Percentiles rank a stretch among this genome's conserved stretches.
phyloP scores from a whole-genome alignment of 2,797 vertebrate genomes.

The Lates japonicus region DNA sequence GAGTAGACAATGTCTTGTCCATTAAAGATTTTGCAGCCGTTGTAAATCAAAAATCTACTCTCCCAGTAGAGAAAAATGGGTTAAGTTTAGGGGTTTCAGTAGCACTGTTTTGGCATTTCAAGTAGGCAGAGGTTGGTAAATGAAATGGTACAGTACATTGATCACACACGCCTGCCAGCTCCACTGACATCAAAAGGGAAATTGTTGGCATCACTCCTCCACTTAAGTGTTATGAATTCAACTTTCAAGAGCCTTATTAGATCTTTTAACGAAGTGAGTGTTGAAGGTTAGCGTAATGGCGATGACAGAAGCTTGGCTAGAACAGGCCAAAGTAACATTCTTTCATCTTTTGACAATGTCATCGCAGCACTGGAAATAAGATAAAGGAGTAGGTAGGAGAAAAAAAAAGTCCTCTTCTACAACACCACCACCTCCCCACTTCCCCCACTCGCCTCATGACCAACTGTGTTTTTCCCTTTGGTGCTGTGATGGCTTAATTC shows the following conservation, averaged over 20 bases:
- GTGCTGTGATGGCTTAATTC: constrained; percentile 87
- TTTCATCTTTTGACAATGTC: constrained; percentile 79
- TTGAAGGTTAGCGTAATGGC: constrained; percentile 67
- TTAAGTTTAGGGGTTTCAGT: constrained; percentile 38
- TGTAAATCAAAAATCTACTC: constrained; percentile 9
- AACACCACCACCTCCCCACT: constrained; percentile 27
- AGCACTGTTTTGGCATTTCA: constrained; percentile 56
- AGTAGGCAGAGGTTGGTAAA: constrained; percentile 71
- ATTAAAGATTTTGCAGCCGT: background rate
- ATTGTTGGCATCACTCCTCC: constrained; percentile 71
- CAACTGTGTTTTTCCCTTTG: constrained; percentile 57
- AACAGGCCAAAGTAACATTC: constrained; percentile 57
- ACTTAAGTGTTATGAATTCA: constrained; percentile 75
- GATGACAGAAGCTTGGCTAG: constrained; percentile 63
- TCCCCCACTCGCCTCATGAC: constrained; percentile 29
- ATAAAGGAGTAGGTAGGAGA: constrained; percentile 38
- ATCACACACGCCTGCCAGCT: constrained; percentile 75
- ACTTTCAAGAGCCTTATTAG: constrained; percentile 78
- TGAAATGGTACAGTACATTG: constrained; percentile 77
- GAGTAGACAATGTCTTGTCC: background rate
- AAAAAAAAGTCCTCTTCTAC: constrained; percentile 14
- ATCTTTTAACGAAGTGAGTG: constrained; percentile 79
- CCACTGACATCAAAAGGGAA: constrained; percentile 76
- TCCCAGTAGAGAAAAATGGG: constrained; percentile 10
- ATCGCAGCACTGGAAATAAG: constrained; percentile 58